Percentiles rank a stretch among this genome's conserved stretches.
phyloP scores from a whole-genome alignment of 2,113 vertebrate genomes.

The Nothocercus nigrocapillus region DNA sequence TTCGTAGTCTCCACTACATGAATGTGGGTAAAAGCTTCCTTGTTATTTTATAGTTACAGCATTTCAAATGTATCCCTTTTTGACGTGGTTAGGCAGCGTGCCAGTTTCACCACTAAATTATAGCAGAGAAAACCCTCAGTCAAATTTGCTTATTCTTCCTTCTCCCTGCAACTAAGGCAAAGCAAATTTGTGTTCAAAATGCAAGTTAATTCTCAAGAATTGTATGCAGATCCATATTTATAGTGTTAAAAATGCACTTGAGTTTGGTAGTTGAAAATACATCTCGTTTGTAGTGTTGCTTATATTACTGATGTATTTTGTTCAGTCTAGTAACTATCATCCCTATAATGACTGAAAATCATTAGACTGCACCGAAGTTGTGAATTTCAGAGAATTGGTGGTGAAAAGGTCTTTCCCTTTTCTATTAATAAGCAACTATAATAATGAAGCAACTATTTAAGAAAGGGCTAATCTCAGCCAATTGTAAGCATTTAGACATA shows the following conservation, averaged over 20 bases:
- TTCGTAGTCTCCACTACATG: conserved; percentile 73
- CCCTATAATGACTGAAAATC: conserved; percentile 1
- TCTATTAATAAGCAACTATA: background rate
- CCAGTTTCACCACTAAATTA: conserved; percentile 74
- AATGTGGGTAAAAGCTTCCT: conserved; percentile 76
- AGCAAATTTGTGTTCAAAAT: conserved; percentile 51
- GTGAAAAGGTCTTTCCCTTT: background rate
- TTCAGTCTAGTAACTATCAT: background rate
- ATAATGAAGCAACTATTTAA: background rate
- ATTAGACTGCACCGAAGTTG: background rate
- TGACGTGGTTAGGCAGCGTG: conserved; percentile 66
- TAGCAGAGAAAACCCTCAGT: conserved; percentile 70
- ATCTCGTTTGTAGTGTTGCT: conserved; percentile 16
- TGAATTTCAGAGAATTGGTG: background rate
- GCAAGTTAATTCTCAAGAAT: conserved; percentile 35
- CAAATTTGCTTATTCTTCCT: conserved; percentile 69
- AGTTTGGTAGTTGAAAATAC: conserved; percentile 34
- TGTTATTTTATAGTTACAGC: conserved; percentile 76
- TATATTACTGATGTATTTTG: background rate
- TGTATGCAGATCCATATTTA: conserved; percentile 17
- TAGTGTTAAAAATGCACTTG: conserved; percentile 24
- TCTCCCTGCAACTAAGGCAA: conserved; percentile 16
- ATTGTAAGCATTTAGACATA: background rate
- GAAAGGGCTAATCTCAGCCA: background rate
- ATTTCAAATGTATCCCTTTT: conserved; percentile 67